Conservation (phyloP, 2,113 vertebrate species). For the Scomber scombrus region DNA sequence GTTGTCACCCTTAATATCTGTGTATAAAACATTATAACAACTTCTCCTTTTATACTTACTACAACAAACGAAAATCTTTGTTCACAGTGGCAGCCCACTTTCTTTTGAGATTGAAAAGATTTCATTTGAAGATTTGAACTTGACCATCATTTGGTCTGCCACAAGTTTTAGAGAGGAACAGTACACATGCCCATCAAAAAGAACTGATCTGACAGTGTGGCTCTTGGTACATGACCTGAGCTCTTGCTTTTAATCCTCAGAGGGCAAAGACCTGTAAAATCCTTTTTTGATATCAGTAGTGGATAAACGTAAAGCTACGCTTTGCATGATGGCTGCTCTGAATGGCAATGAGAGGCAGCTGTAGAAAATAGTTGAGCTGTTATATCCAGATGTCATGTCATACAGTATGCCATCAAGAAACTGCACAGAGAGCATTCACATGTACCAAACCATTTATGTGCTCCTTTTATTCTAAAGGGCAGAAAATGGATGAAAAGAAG, state of each 20-base stretch:
- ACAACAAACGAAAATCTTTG: background rate
- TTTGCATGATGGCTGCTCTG: background rate
- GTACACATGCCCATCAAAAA: constrained; percentile 30
- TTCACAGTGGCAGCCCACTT: background rate
- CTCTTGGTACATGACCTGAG: constrained; percentile 12
- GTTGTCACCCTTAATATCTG: constrained; percentile 9
- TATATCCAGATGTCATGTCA: constrained; percentile 2
- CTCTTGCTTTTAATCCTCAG: constrained; percentile 14
- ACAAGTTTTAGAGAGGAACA: constrained; percentile 20
- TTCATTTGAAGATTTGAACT: constrained; percentile 8
- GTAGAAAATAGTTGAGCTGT: constrained; percentile 6
- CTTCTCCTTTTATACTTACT: background rate
- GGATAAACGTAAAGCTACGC: background rate
- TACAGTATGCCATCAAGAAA: background rate
- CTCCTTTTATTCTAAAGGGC: constrained; percentile 15
- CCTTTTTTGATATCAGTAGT: background rate
- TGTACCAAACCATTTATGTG: constrained; percentile 12
- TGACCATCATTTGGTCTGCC: background rate
- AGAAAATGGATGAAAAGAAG: constrained; percentile 17
- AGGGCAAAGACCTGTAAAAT: constrained; percentile 17
- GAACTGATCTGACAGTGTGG: constrained; percentile 28
- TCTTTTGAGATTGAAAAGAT: constrained; percentile 12
- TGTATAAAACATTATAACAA: constrained; percentile 16
- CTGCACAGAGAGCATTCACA: background rate
- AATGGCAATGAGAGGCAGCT: background rate